Conservation (phyloP, 92 coral and sea anemone species). For the Porites cylindrica region DNA sequence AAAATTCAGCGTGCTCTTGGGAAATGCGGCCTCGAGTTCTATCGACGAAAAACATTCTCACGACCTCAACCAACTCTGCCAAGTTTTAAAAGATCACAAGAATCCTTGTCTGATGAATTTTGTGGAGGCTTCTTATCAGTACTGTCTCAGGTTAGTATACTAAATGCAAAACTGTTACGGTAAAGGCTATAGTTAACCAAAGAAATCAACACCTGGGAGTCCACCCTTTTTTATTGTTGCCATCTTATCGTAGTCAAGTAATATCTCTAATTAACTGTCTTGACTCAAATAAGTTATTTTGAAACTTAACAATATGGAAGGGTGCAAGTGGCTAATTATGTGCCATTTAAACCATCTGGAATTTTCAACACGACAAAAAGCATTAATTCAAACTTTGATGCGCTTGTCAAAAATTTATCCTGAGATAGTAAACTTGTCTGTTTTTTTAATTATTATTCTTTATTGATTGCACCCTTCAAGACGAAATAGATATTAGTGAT, state of each 20-base stretch:
- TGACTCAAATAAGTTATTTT: too few species aligned
- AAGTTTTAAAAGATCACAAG: constrained; percentile 1
- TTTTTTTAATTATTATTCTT: neutral
- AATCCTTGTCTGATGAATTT: neutral
- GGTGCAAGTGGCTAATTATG: too few species aligned
- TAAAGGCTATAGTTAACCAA: too few species aligned
- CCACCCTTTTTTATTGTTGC: too few species aligned
- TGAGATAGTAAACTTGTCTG: neutral
- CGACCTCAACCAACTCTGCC: neutral
- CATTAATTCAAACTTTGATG: too few species aligned
- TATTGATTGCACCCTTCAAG: neutral
- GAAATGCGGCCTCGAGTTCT: neutral
- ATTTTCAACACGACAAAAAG: too few species aligned
- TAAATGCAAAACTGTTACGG: neutral
- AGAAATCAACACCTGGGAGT: too few species aligned
- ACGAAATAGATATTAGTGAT: neutral
- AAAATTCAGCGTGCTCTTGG: constrained; percentile 5
- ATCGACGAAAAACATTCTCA: neutral
- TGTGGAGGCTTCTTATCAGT: constrained; percentile 3
- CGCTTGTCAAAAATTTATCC: neutral
- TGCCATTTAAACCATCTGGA: too few species aligned
- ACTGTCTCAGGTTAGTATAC: neutral
- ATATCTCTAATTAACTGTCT: too few species aligned
- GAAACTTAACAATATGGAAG: too few species aligned
- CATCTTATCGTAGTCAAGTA: too few species aligned